Evolutionary conservation across 35 echinoderm and acorn worm genomes (phyloP), one percentile per base, ranked within the genome.

Genomic region (Patiria miniata): DNA sequence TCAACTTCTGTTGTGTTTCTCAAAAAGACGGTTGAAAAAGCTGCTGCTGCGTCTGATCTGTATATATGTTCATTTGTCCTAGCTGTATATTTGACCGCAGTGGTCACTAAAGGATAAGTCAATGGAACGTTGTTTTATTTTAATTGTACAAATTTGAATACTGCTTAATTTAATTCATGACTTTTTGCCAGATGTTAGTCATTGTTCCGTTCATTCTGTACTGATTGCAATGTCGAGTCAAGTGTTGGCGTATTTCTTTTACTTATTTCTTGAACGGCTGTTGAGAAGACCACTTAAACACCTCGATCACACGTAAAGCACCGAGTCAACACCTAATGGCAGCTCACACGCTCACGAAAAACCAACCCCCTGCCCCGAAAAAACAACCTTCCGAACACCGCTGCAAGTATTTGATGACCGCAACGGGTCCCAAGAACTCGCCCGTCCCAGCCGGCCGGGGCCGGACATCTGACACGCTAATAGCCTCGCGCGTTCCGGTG

Each of bases 161-260:
- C 42, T 47, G 12, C 42, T 6, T 47, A 47, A 47, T 47, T 47
- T 47, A 4, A 47, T 12, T 12, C 12, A 47, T 47, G n/a, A n/a
- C n/a, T 47, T 12, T 12, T 12, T 47, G 42, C 42, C 42, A 6
- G 42, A 47, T 6, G 4, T 47, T 47, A 12, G 42, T 47, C 42
- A 47, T 47, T 6, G 12, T 6, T 47, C 4, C 12, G 12, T 12
- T 47, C 4, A 4, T 47, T 47, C 12, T 47, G 42, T 47, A 47
- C 12, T 47, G 42, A 47, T 47, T 47, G 42, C 42, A 12, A 12
- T 4, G 42, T 47, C 42, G 4, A 47, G 42, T 4, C 5, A 61
- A 61, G 28, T 61, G 65, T 73, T 73, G 21, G 65, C 65, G 65
- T 73, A 73, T 73, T 73, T 73, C 14, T 73, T 18, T 32, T 73